Evolutionary conservation across 2,113 vertebrate species (phyloP).

Genomic region (Bubo scandiacus): DNA sequence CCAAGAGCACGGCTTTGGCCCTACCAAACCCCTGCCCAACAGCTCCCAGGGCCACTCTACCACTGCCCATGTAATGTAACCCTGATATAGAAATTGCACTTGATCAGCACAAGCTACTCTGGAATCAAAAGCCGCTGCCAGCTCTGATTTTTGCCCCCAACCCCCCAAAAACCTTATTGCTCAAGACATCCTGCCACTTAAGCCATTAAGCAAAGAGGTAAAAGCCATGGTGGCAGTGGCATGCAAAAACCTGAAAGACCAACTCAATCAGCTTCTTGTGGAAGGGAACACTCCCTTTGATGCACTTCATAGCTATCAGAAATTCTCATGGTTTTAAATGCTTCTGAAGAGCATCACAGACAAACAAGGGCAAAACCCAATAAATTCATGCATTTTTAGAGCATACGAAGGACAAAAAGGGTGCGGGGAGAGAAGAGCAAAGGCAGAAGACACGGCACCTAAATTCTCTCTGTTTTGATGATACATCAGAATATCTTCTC

Average conservation of each 20-base stretch:
- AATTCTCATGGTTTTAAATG: not conserved
- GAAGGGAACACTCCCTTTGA: accelerated
- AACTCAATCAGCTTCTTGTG: not conserved
- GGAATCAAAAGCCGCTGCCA: not conserved
- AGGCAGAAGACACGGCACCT: not conserved
- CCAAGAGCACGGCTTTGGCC: not conserved
- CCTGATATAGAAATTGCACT: accelerated
- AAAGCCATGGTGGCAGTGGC: not conserved
- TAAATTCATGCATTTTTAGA: not conserved
- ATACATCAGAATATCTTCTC: not conserved
- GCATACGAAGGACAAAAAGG: not conserved
- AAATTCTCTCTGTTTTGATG: not conserved
- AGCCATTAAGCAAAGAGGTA: not conserved
- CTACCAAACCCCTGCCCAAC: not conserved
- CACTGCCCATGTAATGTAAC: accelerated
- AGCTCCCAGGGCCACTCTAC: not conserved
- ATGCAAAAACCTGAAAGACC: not conserved
- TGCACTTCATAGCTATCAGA: not conserved
- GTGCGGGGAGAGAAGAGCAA: not conserved
- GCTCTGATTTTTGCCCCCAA: not conserved
- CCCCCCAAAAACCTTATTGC: not conserved
- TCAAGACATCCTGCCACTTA: not conserved
- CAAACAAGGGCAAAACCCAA: not conserved
- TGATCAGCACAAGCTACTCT: not conserved
- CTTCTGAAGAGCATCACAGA: not conserved